Percentiles rank a stretch among this genome's conserved stretches.
Evolutionary conservation across 37 sponge, comb jelly and placozoan species (phyloP).

Genomic region (Amphimedon queenslandica): DNA sequence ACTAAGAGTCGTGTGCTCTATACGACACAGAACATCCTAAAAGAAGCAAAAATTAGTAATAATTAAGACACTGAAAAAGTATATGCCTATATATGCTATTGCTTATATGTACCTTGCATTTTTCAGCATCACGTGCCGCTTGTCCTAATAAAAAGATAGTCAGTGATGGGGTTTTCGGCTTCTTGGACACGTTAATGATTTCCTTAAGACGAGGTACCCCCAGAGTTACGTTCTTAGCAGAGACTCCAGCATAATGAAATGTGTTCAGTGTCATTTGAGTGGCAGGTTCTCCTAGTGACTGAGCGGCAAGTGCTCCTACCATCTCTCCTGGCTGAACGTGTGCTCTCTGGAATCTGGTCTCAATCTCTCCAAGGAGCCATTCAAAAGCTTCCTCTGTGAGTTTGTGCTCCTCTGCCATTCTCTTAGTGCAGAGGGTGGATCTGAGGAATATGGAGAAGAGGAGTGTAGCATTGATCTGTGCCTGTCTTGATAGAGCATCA

Average conservation of each 20-base stretch:
- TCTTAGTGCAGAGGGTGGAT: constrained; percentile 76
- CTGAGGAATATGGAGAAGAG: constrained; percentile 88
- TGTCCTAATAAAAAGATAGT: constrained; percentile 94
- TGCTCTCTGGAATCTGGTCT: constrained; percentile 88
- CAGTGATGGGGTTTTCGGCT: constrained; percentile 98
- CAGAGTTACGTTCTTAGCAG: constrained; percentile 99
- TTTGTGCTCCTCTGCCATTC: constrained; percentile 87
- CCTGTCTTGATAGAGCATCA: constrained; percentile 79
- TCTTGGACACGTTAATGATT: constrained; percentile 98
- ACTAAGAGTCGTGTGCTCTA: constrained; percentile 97
- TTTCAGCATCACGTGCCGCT: constrained; percentile 91
- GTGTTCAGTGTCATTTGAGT: constrained; percentile 99
- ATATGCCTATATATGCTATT: background rate
- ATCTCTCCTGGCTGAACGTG: constrained; percentile 97
- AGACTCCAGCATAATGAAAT: constrained; percentile 99
- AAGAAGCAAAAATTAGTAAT: background rate
- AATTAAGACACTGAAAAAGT: background rate
- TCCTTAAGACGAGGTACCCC: constrained; percentile 99
- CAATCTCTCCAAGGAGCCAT: constrained; percentile 98
- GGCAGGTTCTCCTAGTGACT: constrained; percentile 97
- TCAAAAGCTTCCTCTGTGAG: constrained; percentile 93
- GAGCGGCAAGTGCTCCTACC: constrained; percentile 97
- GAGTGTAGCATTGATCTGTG: constrained; percentile 94
- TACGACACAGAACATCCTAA: constrained; percentile 91
- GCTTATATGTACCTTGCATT: constrained; percentile 64